These are phyloP conservation scores for Philereme transversata DNA, from an alignment of 2,888 invertebrate genomes.

Conservation along the genomic window DNA sequence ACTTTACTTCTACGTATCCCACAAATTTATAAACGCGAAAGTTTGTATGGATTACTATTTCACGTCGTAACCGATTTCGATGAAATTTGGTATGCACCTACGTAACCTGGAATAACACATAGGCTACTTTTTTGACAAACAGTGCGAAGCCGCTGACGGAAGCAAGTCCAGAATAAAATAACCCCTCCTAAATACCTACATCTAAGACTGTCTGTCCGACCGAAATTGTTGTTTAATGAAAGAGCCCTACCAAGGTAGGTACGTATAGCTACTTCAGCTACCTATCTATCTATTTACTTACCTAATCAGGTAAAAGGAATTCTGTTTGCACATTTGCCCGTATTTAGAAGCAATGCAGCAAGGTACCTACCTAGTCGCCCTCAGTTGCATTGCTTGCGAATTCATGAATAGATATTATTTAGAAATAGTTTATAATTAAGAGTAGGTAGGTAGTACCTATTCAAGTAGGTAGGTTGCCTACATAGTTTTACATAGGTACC, in stretches of 20 bases:
- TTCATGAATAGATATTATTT: constrained; percentile 4
- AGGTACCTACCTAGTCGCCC: constrained; percentile 5
- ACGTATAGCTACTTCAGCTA: not conserved
- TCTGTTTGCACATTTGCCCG: constrained; percentile 13
- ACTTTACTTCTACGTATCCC: too few species aligned
- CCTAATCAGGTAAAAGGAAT: constrained; percentile 11
- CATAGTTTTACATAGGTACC: not conserved
- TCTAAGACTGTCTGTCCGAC: too few species aligned
- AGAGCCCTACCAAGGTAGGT: not conserved
- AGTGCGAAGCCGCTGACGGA: too few species aligned
- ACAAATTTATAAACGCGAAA: too few species aligned
- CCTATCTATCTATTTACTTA: constrained; percentile 5
- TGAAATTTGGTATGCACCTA: too few species aligned
- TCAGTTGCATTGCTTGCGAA: constrained; percentile 5
- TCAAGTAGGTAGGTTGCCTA: not conserved
- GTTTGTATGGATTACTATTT: too few species aligned
- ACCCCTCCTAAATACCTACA: too few species aligned
- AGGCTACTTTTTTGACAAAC: too few species aligned
- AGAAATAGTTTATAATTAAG: not conserved
- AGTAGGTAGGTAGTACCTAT: constrained; percentile 4
- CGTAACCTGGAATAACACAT: too few species aligned
- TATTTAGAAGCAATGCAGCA: constrained; percentile 11
- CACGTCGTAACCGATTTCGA: too few species aligned
- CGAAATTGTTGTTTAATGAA: too few species aligned
- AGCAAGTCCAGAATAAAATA: too few species aligned